A percentile compares a stretch with the other conserved stretches of the same genome.
These are phyloP conservation scores for Callyntrura guangdongensis DNA, from an alignment of 2,888 invertebrate species.

Conservation along the genomic window DNA sequence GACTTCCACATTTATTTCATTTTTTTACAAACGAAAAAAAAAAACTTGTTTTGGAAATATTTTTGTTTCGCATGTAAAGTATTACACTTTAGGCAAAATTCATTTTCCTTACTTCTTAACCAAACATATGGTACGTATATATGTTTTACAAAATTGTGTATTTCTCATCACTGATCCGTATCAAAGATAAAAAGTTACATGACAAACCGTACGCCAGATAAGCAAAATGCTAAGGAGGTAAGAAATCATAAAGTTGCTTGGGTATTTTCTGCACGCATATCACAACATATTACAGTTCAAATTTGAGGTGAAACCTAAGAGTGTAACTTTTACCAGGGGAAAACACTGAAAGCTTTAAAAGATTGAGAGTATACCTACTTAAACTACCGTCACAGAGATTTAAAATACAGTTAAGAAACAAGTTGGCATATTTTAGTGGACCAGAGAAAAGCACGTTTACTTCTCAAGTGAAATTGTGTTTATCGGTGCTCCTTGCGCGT, in stretches of 20 bases:
- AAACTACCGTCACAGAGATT: constrained; percentile 42
- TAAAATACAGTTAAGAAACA: constrained; percentile 22
- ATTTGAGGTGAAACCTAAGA: background rate
- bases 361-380: background rate
- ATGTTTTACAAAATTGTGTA: constrained; percentile 13
- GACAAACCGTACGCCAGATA: constrained; percentile 49
- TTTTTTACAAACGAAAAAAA: background rate
- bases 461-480: constrained; percentile 48
- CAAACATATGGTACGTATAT: background rate
- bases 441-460: constrained; percentile 25
- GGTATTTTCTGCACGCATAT: constrained; percentile 43
- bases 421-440: background rate
- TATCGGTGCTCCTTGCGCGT: constrained; percentile 52
- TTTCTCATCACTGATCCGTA: constrained; percentile 61
- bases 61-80: constrained; percentile 5
- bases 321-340: background rate
- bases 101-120: background rate
- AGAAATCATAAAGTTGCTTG: constrained; percentile 31
- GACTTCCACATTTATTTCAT: constrained; percentile 16
- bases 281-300: background rate
- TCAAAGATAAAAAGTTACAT: constrained; percentile 63
- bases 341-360: background rate
- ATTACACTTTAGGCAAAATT: background rate
- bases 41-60: constrained; percentile 1
- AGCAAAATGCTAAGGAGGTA: constrained; percentile 20